Evolutionary conservation across 2,113 vertebrate genomes (phyloP), one percentile per base, ranked within the genome.

Genomic region (Tachysurus vachellii): DNA sequence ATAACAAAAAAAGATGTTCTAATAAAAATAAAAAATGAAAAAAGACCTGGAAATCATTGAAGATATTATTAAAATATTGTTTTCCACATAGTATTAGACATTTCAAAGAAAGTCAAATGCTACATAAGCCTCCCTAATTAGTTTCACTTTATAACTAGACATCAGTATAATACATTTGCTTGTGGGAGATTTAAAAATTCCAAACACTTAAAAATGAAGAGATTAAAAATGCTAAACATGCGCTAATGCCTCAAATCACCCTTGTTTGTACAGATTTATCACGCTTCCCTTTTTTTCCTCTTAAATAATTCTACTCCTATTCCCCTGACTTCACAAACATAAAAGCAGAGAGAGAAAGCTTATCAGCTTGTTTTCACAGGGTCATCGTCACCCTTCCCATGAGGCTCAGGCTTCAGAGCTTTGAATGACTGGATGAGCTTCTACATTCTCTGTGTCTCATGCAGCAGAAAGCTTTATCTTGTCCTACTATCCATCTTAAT

Each of bases 391-490:
- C 91, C 90, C 83, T 57, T 94, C 95, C 94, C 93, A 88, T 91
- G 93, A 94, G 94, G 62, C 44, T 73, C 47, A 6, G 92, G 84
- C 92, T 93, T 90, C 92, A 87, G 91, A 92, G 92, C 85, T 94
- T 93, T 93, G 94, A 95, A 93, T 94, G 93, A 91, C 87, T 83
- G 90, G 31, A 84, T 84, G 82, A 68, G 70, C 54, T 54, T 82
- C 85, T 47, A 75, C 64, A 82, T 93, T 80, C 92, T 89, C 88
- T 89, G 92, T 92, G 91, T 90, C 92, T 93, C 92, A 93, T 94
- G 90, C 89, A 91, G 93, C 91, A 91, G 91, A 94, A 95, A 94
- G 92, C 92, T 94, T 95, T 94, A 92, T 94, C 93, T 93, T 94
- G 94, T 94, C 93, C 94, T 91, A 89, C 84, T 90, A 93, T 93